Percentiles rank a stretch among this genome's conserved stretches.
phyloP scores from a whole-genome alignment of 2,113 vertebrate genomes.

The Calypte anna region DNA sequence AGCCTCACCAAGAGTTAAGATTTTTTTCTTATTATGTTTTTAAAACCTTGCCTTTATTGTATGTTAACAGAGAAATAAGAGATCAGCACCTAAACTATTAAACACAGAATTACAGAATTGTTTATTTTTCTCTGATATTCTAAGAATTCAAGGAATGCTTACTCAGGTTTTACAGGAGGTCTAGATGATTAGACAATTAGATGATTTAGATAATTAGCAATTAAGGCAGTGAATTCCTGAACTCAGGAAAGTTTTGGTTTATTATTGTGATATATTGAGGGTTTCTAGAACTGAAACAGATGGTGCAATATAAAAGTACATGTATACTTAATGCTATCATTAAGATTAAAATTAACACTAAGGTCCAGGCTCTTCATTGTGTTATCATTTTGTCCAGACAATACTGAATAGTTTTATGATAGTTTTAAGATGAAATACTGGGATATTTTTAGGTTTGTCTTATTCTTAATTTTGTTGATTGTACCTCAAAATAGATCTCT shows the following conservation, averaged over 20 bases:
- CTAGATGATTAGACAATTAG: not conserved
- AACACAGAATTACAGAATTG: not conserved
- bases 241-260: not conserved
- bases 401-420: not conserved
- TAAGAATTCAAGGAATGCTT: not conserved
- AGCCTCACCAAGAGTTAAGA: not conserved
- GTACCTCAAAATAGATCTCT: not conserved
- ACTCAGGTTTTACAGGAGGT: not conserved
- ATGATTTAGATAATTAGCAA: not conserved
- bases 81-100: not conserved
- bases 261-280: not conserved
- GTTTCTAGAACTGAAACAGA: not conserved
- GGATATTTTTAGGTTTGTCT: not conserved
- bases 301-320: fast-evolving
- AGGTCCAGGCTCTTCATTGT: not conserved
- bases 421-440: not conserved
- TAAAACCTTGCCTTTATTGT: not conserved
- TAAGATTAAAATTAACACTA: not conserved
- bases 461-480: not conserved
- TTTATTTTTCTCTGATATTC: not conserved
- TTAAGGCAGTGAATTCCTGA: not conserved
- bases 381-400: not conserved
- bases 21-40: not conserved
- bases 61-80: not conserved
- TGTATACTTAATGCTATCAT: not conserved